Evolutionary conservation across 2,113 vertebrate species (phyloP).

Genomic region (Tapirus terrestris): DNA sequence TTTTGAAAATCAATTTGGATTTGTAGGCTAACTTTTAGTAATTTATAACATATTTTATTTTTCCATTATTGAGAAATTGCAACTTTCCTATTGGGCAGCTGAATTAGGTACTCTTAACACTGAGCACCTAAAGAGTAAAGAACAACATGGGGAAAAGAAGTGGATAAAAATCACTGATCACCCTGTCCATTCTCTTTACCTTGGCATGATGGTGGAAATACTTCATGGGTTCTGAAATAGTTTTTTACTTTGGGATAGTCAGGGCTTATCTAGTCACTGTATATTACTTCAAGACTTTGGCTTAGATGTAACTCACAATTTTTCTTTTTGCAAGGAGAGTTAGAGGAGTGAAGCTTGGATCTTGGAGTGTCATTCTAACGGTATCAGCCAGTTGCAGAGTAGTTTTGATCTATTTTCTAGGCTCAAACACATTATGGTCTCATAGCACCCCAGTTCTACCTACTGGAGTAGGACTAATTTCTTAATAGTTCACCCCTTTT

Average conservation of each 20-base stretch:
- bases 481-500: background rate
- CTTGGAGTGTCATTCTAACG: background rate
- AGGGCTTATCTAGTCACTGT: background rate
- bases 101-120: background rate
- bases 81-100: background rate
- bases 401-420: background rate
- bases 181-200: background rate
- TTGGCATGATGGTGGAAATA: background rate
- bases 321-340: background rate
- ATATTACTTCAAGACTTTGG: background rate
- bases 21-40: background rate
- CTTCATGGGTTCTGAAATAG: background rate
- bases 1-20: background rate
- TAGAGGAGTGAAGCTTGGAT: background rate
- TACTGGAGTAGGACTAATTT: background rate
- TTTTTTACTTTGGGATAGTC: background rate
- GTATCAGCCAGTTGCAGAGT: background rate
- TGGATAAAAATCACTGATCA: background rate
- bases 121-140: background rate
- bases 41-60: background rate
- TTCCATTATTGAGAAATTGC: background rate
- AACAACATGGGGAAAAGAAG: background rate
- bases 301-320: background rate
- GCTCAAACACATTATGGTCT: background rate
- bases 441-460: background rate